Evolutionary conservation across 2,113 vertebrate genomes (phyloP).

Genomic region (Percina caprodes): DNA sequence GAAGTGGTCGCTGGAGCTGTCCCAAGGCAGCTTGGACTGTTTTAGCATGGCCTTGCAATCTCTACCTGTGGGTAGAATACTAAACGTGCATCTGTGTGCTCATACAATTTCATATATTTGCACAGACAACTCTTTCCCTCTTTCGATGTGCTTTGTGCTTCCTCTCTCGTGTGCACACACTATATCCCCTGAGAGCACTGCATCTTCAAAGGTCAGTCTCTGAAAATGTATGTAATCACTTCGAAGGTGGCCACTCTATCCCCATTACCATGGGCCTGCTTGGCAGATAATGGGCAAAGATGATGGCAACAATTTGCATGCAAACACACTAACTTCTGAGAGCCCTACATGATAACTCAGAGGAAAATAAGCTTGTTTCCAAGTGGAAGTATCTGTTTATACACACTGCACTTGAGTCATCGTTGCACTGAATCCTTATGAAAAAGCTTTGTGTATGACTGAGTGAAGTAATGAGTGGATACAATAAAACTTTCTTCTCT

Average conservation of each 20-base stretch:
- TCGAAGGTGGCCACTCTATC: conserved; percentile 20
- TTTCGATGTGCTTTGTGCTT: not conserved
- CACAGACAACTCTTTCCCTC: conserved; percentile 16
- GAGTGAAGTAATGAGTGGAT: conserved; percentile 37
- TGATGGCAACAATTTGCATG: conserved; percentile 29
- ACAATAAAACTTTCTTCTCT: conserved; percentile 1
- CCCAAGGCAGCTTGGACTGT: conserved; percentile 51
- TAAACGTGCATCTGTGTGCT: conserved; percentile 23
- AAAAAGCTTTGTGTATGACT: conserved; percentile 31
- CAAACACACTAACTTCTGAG: conserved; percentile 12
- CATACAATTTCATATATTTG: conserved; percentile 4
- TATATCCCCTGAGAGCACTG: not conserved
- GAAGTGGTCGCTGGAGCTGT: conserved; percentile 55
- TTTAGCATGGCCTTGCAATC: conserved; percentile 39
- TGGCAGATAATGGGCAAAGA: conserved; percentile 35
- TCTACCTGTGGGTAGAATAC: conserved; percentile 58
- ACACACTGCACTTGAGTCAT: conserved; percentile 32
- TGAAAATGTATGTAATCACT: conserved; percentile 46
- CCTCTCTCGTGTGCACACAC: not conserved
- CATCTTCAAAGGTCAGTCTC: conserved; percentile 24
- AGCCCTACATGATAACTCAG: conserved; percentile 20
- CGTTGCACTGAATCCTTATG: not conserved
- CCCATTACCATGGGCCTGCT: conserved; percentile 12
- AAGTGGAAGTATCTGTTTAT: conserved; percentile 44
- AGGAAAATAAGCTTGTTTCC: conserved; percentile 27